A percentile compares a stretch with the other conserved stretches of the same genome.
phyloP scores from a whole-genome alignment of 2,113 vertebrate species.

The Trematomus loennbergii region DNA sequence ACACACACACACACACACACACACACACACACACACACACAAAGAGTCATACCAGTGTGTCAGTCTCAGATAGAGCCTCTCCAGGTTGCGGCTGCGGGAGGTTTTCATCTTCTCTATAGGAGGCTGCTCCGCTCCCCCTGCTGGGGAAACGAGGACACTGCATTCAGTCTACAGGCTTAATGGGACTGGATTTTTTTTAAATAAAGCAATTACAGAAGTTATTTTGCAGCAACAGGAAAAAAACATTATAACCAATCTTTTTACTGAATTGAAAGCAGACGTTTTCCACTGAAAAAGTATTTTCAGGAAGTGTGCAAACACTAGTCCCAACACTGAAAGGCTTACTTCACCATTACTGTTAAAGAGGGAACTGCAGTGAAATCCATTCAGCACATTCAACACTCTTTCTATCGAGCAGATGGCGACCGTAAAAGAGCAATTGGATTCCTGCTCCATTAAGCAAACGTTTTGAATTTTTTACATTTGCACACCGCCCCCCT shows the following conservation, averaged over 20 bases:
- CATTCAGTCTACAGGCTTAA: constrained; percentile 20
- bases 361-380: constrained; percentile 21
- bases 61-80: constrained; percentile 87
- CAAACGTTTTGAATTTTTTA: constrained; percentile 20
- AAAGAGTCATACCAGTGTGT: constrained; percentile 81
- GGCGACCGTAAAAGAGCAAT: constrained; percentile 30
- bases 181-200: neutral
- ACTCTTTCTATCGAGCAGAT: constrained; percentile 51
- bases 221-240: neutral
- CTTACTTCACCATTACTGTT: neutral
- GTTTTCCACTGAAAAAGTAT: neutral
- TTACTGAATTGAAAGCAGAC: neutral
- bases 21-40: constrained; percentile 31
- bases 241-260: neutral
- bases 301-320: neutral
- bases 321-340: neutral
- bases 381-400: constrained; percentile 37
- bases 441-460: constrained; percentile 55
- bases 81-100: constrained; percentile 87
- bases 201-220: neutral
- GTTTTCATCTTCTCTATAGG: constrained; percentile 87
- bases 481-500: neutral
- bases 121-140: constrained; percentile 84
- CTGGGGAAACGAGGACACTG: constrained; percentile 52
- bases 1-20: constrained; percentile 6